Conservation (phyloP, 2,888 invertebrate species). For the Campopleginae sp. region DNA sequence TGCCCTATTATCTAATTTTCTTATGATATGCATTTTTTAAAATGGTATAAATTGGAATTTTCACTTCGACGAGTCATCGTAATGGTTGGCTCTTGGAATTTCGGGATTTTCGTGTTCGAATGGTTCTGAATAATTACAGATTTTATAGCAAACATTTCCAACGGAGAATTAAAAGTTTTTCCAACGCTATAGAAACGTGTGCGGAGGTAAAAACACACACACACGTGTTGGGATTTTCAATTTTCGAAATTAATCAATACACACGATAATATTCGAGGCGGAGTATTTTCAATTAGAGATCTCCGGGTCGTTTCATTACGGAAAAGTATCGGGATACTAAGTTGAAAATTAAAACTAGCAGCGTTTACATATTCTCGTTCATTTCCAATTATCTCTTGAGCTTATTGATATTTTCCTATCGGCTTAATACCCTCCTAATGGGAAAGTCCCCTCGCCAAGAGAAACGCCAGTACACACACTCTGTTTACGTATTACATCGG, state of each 20-base stretch:
- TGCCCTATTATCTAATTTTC: conserved; percentile 28
- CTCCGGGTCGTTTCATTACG: not conserved
- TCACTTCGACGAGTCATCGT: too few species aligned
- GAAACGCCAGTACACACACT: conserved; percentile 21
- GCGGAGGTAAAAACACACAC: too few species aligned
- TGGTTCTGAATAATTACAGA: too few species aligned
- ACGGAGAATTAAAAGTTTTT: too few species aligned
- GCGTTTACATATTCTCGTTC: conserved; percentile 42
- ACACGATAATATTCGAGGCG: not conserved
- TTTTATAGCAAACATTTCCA: too few species aligned
- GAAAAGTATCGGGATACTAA: conserved; percentile 19
- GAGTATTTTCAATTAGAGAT: not conserved
- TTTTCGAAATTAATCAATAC: not conserved
- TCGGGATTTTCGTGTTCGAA: not conserved
- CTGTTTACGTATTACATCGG: conserved; percentile 22
- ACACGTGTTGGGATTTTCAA: too few species aligned
- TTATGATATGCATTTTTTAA: not conserved
- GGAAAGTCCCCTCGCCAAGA: conserved; percentile 25
- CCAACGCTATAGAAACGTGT: too few species aligned
- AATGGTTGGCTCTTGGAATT: not conserved
- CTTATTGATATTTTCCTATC: conserved; percentile 49
- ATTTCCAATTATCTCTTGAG: conserved; percentile 55
- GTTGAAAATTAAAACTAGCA: conserved; percentile 26
- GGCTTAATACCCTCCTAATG: conserved; percentile 36
- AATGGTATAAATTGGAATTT: not conserved